A percentile compares a stretch with the other conserved stretches of the same genome.
Evolutionary conservation across 2,797 vertebrate species (phyloP).

Genomic region (Notolabrus celidotus): DNA sequence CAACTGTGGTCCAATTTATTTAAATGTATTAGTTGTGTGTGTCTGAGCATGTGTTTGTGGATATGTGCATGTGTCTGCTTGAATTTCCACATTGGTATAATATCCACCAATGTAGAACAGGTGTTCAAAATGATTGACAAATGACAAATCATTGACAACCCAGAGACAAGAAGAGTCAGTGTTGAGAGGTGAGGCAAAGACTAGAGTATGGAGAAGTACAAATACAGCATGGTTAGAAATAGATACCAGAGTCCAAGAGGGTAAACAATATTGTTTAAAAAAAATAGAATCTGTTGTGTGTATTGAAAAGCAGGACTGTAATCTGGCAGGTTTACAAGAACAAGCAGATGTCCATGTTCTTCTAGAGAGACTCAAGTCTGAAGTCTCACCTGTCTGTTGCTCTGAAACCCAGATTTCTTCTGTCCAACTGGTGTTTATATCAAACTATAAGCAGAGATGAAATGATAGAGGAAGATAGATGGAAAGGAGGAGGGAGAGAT

Average conservation of each 20-base stretch:
- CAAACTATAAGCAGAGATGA: conserved; percentile 18
- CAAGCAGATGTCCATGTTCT: conserved; percentile 52
- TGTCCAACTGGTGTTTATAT: conserved; percentile 45
- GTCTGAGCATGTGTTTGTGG: background rate
- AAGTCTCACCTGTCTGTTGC: conserved; percentile 42
- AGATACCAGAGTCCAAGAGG: conserved; percentile 26
- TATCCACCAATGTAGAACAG: conserved; percentile 15
- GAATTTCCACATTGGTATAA: background rate
- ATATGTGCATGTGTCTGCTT: background rate
- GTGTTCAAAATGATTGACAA: conserved; percentile 64
- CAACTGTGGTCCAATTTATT: too few relatives aligned
- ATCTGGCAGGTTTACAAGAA: conserved; percentile 49
- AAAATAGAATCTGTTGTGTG: background rate
- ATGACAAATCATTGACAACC: conserved; percentile 43
- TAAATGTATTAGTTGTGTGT: background rate
- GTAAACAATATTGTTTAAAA: background rate
- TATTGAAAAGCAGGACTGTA: conserved; percentile 34
- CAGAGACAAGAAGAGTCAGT: conserved; percentile 12
- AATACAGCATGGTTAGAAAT: conserved; percentile 22
- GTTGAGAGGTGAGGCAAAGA: too few relatives aligned
- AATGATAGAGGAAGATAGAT: background rate
- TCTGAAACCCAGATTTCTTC: conserved; percentile 42
- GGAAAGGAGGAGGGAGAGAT: background rate
- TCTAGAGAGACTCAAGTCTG: conserved; percentile 33
- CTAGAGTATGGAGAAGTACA: conserved; percentile 12